Evolutionary conservation across 2,797 vertebrate genomes (phyloP), one percentile per base, ranked within the genome.

Genomic region (Zenarchopterus dispar): DNA sequence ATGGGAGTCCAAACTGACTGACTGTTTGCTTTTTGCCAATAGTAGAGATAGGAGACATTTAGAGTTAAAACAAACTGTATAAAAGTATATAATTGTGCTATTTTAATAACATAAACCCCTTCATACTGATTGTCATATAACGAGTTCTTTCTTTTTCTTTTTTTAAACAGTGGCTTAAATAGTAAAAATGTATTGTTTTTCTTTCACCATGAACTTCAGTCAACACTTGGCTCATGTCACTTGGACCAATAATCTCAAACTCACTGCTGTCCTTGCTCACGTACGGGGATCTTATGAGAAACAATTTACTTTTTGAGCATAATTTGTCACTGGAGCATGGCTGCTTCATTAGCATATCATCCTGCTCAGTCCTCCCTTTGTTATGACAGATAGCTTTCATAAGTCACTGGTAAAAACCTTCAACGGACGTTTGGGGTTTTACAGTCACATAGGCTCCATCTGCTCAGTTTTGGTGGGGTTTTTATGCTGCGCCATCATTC

Each of bases 301-400:
- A 91, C 86, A 88, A 85, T 89, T 85, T 87, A 82, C 84, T 81
- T 90, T 92, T 89, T 89, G 80, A 84, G 77, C 65, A 67, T 89
- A 86, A 92, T 94, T 93, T 92, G 89, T 92, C 78, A 88, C 72
- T 17, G 5, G 71, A 78, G 78, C 72, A 57, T 21, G 68, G 70
- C 74, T 54, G 81, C 75, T 87, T 93, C 89, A 93, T 94, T 93
- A 93, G 89, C 92, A 93, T 94, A 91, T 89, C 84, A 89, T 89
- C 88, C 80, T 83, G 89, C 90, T 89, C 91, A 91, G 86, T 85
- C 80, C 73, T 58, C 84, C 77, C 81, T 91, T 93, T 92, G 91
- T 93, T 93, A 89, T 93, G 92, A 94, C 91, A 92, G 89, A 93
- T 92, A 87, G 90, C 92, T 93, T 93, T 94, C 92, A 93, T 94